Base-by-base conservation (phyloP, 2,113 vertebrate genomes). In the Seriola rivoliana region DNA sequence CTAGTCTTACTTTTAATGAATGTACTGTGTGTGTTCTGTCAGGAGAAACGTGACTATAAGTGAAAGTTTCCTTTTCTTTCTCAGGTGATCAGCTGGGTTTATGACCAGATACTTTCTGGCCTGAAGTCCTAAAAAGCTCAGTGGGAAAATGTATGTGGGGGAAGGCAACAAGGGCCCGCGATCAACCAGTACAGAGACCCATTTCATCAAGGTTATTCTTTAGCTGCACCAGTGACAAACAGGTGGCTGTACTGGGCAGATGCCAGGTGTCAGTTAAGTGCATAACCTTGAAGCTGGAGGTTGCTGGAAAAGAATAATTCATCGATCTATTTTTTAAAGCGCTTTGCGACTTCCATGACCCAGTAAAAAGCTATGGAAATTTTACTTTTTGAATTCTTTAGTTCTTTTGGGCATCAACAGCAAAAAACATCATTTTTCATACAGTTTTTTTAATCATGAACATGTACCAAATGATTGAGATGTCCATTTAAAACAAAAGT, bases 11-110 rank as follows among this genome's bases (percentile, higher is more conserved):
- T 55, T 68, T 65, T 52, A 46, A 75, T 72, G 62, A 63, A 46
- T 73, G 32, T 40, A 44, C 70, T 71, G 23, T 29, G 25, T 84
- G 59, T 79, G 32, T 55, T 79, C 78, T 52, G 57, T 44, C 44
- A 25, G 48, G 21, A 44, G 57, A 57, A 46, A 42, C 5, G 48
- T 46, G 54, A 42, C 65, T 1, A 0, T 54, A 71, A 44, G 25
- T 32, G 44, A 50, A 59, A 23, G 42, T 71, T 66, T 68, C 10
- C 10, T 50, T 67, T 60, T 54, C 19, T 64, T 72, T 58, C 62
- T 12, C 34, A 29, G 81, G 60, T 58, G 44, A 76, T 64, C 36
- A 14, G 1, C n/a, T 48, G 54, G 59, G 11, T 74, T 69, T 52
- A 60, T 25, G 13, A 68, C 29, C 36, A 25, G 5, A 34, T 66